These are phyloP conservation scores for Bergia sp. DNA, from an alignment of 92 coral and sea anemone genomes.

Conservation along the genomic window DNA sequence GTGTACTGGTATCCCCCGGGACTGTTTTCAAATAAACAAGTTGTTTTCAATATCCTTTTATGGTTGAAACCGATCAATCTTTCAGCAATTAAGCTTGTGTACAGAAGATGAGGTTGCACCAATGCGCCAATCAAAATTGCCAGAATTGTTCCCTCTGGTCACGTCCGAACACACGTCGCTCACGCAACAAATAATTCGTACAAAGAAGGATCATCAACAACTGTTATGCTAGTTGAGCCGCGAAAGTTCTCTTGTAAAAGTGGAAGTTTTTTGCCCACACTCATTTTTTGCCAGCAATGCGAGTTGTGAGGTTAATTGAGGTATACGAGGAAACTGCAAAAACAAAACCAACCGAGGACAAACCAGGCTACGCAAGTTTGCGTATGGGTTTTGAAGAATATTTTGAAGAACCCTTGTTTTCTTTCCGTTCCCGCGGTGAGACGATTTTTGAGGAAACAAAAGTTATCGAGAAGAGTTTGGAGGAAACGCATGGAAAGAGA, in stretches of 20 bases:
- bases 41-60: not conserved
- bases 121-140: not conserved
- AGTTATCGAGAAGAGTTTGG: not conserved
- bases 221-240: not conserved
- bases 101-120: not conserved
- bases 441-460: not conserved
- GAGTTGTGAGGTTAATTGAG: not conserved
- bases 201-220: not conserved
- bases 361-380: not conserved
- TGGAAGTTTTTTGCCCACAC: not conserved
- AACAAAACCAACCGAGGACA: not conserved
- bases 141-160: not conserved
- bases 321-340: conserved; percentile 3
- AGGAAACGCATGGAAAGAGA: not conserved
- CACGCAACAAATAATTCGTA: not conserved
- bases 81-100: not conserved
- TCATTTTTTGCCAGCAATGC: conserved; percentile 1
- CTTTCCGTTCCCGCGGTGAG: not conserved
- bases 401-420: conserved; percentile 9
- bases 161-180: not conserved
- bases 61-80: not conserved
- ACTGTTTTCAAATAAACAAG: not conserved
- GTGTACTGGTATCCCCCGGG: not conserved
- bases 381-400: not conserved
- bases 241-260: not conserved